phyloP scores from a whole-genome alignment of 2,888 invertebrate species.

The Microplitis deprimator region DNA sequence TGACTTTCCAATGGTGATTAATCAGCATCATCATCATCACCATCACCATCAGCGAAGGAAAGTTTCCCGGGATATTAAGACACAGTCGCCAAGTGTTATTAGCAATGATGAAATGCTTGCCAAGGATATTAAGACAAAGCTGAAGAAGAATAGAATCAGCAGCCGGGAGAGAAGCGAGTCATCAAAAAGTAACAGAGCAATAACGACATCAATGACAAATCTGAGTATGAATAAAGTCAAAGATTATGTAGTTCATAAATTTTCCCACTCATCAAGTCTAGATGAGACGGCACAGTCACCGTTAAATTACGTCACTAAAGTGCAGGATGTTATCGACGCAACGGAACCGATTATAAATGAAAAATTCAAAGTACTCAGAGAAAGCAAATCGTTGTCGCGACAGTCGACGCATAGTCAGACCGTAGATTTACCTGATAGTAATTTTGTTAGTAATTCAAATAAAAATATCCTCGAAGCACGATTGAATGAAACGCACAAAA shows the following conservation, averaged over 20 bases:
- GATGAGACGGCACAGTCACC: conserved; percentile 57
- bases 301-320: conserved; percentile 59
- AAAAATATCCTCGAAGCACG: conserved; percentile 27
- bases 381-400: conserved; percentile 38
- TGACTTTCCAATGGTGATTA: neutral
- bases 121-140: conserved; percentile 57
- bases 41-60: conserved; percentile 39
- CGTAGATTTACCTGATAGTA: neutral
- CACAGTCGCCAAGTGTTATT: conserved; percentile 50
- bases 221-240: conserved; percentile 57
- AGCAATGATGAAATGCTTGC: conserved; percentile 53
- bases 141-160: conserved; percentile 55
- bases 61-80: conserved; percentile 13
- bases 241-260: conserved; percentile 56
- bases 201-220: neutral
- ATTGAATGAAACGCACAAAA: conserved; percentile 40
- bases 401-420: conserved; percentile 8
- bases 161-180: conserved; percentile 51
- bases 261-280: conserved; percentile 54
- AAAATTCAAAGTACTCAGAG: conserved; percentile 60
- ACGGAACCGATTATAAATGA: conserved; percentile 60
- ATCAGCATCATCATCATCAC: neutral
- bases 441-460: neutral
- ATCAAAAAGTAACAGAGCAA: conserved; percentile 19
- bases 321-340: conserved; percentile 63